Evolutionary conservation across 2,888 invertebrate species (phyloP).

Genomic region (Parasteatoda lunata): DNA sequence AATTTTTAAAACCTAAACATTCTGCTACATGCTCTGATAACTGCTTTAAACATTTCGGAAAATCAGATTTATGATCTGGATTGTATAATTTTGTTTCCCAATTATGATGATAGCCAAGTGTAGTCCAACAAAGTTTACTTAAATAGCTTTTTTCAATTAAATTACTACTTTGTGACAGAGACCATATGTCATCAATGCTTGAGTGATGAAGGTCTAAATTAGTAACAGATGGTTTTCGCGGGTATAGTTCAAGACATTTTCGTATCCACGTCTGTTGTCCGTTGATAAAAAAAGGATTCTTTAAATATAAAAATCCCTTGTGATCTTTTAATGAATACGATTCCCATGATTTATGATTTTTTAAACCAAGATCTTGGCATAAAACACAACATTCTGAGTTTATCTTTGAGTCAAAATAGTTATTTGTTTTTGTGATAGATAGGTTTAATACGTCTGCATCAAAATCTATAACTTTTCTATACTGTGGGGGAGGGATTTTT

Average conservation of each 20-base stretch:
- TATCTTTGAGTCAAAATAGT: neutral
- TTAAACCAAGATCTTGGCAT: constrained; percentile 75
- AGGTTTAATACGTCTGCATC: neutral
- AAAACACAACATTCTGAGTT: neutral
- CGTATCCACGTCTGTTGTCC: constrained; percentile 90
- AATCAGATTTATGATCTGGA: constrained; percentile 63
- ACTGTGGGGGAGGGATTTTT: constrained; percentile 79
- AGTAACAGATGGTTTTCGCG: constrained; percentile 79
- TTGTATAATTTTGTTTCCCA: constrained; percentile 91
- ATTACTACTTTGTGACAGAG: neutral
- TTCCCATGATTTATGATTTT: constrained; percentile 79
- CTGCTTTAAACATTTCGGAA: constrained; percentile 71
- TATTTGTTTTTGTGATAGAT: neutral
- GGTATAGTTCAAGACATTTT: constrained; percentile 85
- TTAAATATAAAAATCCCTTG: constrained; percentile 84
- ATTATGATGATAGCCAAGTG: constrained; percentile 97
- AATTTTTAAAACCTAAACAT: constrained; percentile 49
- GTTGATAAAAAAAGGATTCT: constrained; percentile 85
- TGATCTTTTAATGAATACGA: constrained; percentile 78
- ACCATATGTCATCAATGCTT: constrained; percentile 35
- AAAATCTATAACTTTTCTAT: constrained; percentile 80
- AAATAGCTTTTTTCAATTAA: constrained; percentile 8
- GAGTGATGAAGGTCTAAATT: constrained; percentile 72
- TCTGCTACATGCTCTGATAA: constrained; percentile 51
- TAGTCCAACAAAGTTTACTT: constrained; percentile 88